phyloP scores from a whole-genome alignment of 2,888 invertebrate genomes.

The Byasa hedistus region DNA sequence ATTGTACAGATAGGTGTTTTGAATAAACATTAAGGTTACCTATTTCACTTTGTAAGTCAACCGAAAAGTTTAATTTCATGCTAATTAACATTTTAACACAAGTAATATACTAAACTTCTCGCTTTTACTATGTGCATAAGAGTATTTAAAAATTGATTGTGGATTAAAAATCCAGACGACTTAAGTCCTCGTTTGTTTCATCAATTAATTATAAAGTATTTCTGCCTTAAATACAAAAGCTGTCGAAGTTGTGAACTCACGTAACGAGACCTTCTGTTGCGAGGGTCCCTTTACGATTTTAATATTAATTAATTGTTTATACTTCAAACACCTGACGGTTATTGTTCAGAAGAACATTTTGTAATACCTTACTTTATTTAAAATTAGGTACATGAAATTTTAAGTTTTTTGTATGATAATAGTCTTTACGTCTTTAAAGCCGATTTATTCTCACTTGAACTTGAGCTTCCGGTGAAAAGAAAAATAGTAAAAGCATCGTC shows the following conservation, averaged over 20 bases:
- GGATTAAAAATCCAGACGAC: not conserved
- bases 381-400: no score
- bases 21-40: not conserved
- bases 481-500: no score
- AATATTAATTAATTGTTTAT: constrained; percentile 8
- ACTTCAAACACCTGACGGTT: not conserved
- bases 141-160: not conserved
- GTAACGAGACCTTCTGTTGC: not conserved
- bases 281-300: constrained; percentile 2
- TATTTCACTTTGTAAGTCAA: not conserved
- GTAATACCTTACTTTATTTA: not conserved
- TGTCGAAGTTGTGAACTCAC: constrained; percentile 2
- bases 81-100: not conserved
- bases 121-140: not conserved
- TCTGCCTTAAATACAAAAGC: constrained; percentile 1
- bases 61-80: not conserved
- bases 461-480: no score
- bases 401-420: no score
- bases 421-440: no score
- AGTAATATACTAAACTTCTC: not conserved
- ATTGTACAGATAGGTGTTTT: not conserved
- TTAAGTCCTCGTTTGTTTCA: not conserved
- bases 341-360: constrained; percentile 2
- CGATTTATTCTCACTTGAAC: no score
- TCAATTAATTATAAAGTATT: constrained; percentile 6